Base-by-base conservation (phyloP, 1,140 invertebrate genomes). In the Magallana ariakensis region DNA sequence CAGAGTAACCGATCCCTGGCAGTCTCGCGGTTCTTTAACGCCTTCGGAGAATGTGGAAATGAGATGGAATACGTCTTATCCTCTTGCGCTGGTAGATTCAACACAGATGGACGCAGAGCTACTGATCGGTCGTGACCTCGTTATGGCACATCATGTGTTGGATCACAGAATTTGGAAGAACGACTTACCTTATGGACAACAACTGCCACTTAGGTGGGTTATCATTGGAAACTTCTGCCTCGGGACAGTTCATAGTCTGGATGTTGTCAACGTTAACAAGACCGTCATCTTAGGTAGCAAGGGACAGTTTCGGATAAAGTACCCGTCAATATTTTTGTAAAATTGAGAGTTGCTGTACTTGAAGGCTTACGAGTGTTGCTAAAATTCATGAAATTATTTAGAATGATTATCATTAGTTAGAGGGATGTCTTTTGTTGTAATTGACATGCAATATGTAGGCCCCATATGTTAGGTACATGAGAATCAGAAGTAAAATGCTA, bases 181-280 rank as follows among this genome's bases (percentile, higher is more conserved):
- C 0, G 54, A 56, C 13, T 8, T 56, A 13, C 89, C 87, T 15
- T 91, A 54, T 58, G 90, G 88, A 11, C 90, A 89, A n/a, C 87
- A 86, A 55, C 66, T 91, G 55, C 19, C 33, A 1, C 75, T 91
- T 13, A 89, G 90, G 7, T 91, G 89, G 90, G 89, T 90, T 15
- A 85, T 91, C 8, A 57, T 91, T 13, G 89, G 90, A 55, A 87
- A 89, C 83, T 55, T 66, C 1, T 91, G 89, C 70, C 66, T 90
- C 3, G 87, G 86, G 16, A 33, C 10, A 75, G 11, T 9, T 19
- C 82, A 83, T 83, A 53, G n/a, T 19, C 54, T 13, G 26, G 53
- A 56, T 13, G 53, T 13, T 54, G 83, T 87, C 11, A 82, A 22
- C 60, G 62, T 84, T 19, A 86, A 86, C 54, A 89, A 89, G 85